Conservation (phyloP, 2,888 invertebrate species). For the Lysandra coridon region DNA sequence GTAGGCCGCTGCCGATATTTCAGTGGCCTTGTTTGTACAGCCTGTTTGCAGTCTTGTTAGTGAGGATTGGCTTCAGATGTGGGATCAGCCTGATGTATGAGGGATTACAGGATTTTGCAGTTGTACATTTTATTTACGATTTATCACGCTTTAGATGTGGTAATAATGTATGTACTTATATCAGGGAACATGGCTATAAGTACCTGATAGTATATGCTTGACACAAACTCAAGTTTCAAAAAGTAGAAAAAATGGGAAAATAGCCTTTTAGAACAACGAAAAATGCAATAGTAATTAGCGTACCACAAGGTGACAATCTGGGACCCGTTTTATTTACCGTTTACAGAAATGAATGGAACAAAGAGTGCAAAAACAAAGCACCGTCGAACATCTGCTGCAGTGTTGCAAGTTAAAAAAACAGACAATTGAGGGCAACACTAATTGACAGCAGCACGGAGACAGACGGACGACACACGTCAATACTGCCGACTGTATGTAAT, state of each 20-base stretch:
- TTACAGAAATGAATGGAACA: neutral
- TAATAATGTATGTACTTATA: neutral
- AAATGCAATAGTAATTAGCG: neutral
- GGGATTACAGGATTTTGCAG: slow-evolving; percentile 39
- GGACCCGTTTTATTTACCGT: neutral
- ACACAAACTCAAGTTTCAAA: neutral
- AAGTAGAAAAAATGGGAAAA: neutral
- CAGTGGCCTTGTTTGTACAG: slow-evolving; percentile 56
- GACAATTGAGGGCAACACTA: slow-evolving; percentile 37
- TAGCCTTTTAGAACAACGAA: neutral
- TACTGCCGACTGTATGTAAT: slow-evolving; percentile 23
- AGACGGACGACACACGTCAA: slow-evolving; percentile 44
- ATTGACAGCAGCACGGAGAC: slow-evolving; percentile 49
- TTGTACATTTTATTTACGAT: slow-evolving; percentile 3
- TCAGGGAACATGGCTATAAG: neutral
- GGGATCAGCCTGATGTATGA: slow-evolving; percentile 45
- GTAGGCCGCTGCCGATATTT: slow-evolving; percentile 51
- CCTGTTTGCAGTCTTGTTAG: slow-evolving; percentile 52
- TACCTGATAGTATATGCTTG: neutral
- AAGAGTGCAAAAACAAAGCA: slow-evolving; percentile 9
- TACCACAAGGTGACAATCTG: neutral
- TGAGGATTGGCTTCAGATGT: slow-evolving; percentile 44
- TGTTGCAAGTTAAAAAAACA: slow-evolving; percentile 35
- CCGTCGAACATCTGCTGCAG: slow-evolving; percentile 22
- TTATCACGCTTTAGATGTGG: neutral